A percentile compares a stretch with the other conserved stretches of the same genome.
Conservation (phyloP, 2,888 invertebrate species). For the Sarcophaga carnaria region DNA sequence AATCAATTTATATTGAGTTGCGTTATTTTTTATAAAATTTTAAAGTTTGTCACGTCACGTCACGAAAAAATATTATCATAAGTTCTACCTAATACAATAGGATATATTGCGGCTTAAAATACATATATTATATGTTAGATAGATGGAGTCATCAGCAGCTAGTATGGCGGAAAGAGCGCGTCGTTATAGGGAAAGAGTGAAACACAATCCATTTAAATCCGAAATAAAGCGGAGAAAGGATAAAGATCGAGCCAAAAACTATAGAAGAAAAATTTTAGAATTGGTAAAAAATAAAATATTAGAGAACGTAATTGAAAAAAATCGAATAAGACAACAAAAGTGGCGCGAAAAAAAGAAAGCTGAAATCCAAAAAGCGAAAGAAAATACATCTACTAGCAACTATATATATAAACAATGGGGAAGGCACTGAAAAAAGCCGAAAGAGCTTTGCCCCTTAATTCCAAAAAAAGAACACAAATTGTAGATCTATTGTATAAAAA, state of each 20-base stretch:
- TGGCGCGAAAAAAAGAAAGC: too few species aligned
- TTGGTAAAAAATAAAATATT: too few species aligned
- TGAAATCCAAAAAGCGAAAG: background rate
- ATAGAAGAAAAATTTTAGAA: conserved; percentile 12
- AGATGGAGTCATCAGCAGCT: background rate
- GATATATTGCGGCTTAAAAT: too few species aligned
- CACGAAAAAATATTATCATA: conserved; percentile 20
- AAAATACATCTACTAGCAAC: background rate
- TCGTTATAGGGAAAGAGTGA: conserved; percentile 27
- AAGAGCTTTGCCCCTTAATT: conserved; percentile 38
- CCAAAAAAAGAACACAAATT: conserved; percentile 37
- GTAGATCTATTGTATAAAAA: conserved; percentile 39
- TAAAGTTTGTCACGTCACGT: conserved; percentile 6
- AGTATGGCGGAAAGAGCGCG: background rate
- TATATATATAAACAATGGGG: conserved; percentile 23
- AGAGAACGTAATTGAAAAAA: too few species aligned
- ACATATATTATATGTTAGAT: too few species aligned
- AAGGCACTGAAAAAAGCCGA: conserved; percentile 47
- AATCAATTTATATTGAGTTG: too few species aligned
- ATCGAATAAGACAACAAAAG: too few species aligned
- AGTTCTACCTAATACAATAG: conserved; percentile 8
- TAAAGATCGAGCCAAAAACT: conserved; percentile 32
- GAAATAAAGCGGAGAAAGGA: conserved; percentile 18
- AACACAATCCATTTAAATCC: conserved; percentile 27
- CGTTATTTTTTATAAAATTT: too few species aligned